These are phyloP conservation scores for Seira ritae DNA, from an alignment of 2,888 invertebrate genomes.

Conservation along the genomic window DNA sequence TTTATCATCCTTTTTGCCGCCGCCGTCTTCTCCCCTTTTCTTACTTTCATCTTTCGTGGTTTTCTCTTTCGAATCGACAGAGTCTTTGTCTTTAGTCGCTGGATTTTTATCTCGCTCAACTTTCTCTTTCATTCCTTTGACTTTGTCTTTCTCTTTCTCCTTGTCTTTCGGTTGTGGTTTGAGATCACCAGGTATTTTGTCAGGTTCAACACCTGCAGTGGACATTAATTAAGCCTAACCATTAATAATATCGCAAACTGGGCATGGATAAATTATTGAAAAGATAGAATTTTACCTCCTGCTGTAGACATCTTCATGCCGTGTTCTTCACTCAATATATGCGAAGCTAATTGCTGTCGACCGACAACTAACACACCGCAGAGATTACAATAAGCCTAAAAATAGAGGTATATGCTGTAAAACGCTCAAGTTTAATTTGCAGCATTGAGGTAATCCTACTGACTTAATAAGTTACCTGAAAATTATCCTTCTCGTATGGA, in stretches of 20 bases:
- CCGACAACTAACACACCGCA: slow-evolving; percentile 67
- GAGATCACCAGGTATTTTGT: background rate
- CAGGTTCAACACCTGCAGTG: background rate
- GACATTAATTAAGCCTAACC: background rate
- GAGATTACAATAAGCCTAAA: slow-evolving; percentile 68
- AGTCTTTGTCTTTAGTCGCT: background rate
- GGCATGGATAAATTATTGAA: too few species aligned
- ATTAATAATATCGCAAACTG: too few species aligned
- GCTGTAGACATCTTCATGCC: slow-evolving; percentile 56
- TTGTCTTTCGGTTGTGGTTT: slow-evolving; percentile 24
- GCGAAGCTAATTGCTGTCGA: slow-evolving; percentile 57
- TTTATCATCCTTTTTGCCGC: slow-evolving; percentile 25
- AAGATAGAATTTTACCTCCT: too few species aligned
- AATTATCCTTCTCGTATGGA: slow-evolving; percentile 71
- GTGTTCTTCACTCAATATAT: slow-evolving; percentile 66
- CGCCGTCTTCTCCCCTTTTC: slow-evolving; percentile 25
- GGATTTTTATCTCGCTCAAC: background rate
- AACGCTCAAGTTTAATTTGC: too few species aligned
- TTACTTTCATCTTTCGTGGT: slow-evolving; percentile 4
- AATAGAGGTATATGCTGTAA: slow-evolving; percentile 9
- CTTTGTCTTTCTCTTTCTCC: background rate
- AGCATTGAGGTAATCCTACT: too few species aligned
- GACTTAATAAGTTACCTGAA: too few species aligned
- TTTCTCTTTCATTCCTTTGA: background rate
- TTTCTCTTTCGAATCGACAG: slow-evolving; percentile 16